Evolutionary conservation across 2,888 invertebrate genomes (phyloP).

Genomic region (Agelastica alni): DNA sequence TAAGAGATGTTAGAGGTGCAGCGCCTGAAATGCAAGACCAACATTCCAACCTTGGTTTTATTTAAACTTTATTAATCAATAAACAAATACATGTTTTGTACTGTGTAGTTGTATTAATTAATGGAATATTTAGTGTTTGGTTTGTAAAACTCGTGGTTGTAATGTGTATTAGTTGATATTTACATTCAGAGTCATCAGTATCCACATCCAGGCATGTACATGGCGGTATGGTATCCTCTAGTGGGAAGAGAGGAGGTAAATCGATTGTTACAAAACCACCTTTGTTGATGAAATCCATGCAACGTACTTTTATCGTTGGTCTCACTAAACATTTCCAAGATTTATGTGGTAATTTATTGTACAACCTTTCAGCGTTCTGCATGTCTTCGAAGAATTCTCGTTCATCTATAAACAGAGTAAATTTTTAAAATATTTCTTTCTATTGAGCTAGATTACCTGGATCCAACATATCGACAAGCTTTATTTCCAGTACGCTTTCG

Average conservation of each 20-base stretch:
- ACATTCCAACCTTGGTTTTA: too few species aligned
- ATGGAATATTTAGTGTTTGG: too few species aligned
- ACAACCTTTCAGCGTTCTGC: slow-evolving; percentile 38
- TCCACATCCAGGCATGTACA: slow-evolving; percentile 20
- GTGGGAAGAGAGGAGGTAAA: slow-evolving; percentile 21
- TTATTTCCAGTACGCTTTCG: slow-evolving; percentile 5
- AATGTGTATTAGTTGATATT: too few species aligned
- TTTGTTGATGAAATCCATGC: slow-evolving; percentile 11
- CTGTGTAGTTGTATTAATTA: too few species aligned
- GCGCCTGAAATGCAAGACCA: too few species aligned
- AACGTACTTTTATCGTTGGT: slow-evolving; percentile 19
- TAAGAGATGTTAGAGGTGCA: too few species aligned
- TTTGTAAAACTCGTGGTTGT: too few species aligned
- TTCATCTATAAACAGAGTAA: slow-evolving; percentile 16
- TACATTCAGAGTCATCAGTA: slow-evolving; percentile 11
- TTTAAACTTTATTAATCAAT: too few species aligned
- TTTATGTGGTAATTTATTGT: slow-evolving; percentile 29
- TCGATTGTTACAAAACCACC: background rate
- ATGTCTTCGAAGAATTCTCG: slow-evolving; percentile 38
- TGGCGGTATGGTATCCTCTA: slow-evolving; percentile 18
- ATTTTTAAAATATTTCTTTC: too few species aligned
- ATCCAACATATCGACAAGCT: slow-evolving; percentile 12
- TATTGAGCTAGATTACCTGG: slow-evolving; percentile 11
- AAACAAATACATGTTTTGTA: too few species aligned
- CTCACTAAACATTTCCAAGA: slow-evolving; percentile 7